Evolutionary conservation across 2,797 vertebrate species (phyloP).

Genomic region (Ficedula albicollis): DNA sequence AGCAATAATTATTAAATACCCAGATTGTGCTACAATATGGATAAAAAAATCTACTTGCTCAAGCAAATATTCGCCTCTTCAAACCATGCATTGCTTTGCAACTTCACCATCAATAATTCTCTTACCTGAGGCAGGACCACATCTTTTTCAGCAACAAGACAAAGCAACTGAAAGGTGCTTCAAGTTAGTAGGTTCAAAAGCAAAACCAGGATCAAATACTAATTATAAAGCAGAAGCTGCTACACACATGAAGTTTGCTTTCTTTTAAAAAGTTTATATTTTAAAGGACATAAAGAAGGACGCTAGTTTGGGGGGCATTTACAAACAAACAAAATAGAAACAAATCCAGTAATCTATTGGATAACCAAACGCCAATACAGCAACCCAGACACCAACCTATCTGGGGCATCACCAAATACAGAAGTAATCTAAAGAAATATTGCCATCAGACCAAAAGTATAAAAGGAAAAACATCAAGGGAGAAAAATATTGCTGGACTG

Average conservation of each 20-base stretch:
- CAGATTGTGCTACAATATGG: not conserved
- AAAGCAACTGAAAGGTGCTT: not conserved
- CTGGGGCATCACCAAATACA: not conserved
- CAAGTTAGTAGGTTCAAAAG: not conserved
- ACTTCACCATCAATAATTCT: not conserved
- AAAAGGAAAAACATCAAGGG: not conserved
- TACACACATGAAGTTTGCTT: not conserved
- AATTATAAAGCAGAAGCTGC: not conserved
- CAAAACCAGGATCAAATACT: not conserved
- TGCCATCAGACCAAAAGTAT: not conserved
- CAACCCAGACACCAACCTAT: not conserved
- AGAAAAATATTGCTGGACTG: not conserved
- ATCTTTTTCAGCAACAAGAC: not conserved
- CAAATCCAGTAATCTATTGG: not conserved
- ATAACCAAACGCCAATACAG: not conserved
- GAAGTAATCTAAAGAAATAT: not conserved
- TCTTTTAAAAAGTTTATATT: not conserved
- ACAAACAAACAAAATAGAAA: not conserved
- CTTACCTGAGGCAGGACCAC: not conserved
- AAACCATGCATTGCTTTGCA: not conserved
- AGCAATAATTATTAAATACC: not conserved
- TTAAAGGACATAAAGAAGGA: not conserved
- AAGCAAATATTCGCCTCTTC: not conserved
- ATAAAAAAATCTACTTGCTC: not conserved
- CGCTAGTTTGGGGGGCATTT: not conserved